Conservation (phyloP, 2,888 invertebrate genomes). For the Orthosia cruda region DNA sequence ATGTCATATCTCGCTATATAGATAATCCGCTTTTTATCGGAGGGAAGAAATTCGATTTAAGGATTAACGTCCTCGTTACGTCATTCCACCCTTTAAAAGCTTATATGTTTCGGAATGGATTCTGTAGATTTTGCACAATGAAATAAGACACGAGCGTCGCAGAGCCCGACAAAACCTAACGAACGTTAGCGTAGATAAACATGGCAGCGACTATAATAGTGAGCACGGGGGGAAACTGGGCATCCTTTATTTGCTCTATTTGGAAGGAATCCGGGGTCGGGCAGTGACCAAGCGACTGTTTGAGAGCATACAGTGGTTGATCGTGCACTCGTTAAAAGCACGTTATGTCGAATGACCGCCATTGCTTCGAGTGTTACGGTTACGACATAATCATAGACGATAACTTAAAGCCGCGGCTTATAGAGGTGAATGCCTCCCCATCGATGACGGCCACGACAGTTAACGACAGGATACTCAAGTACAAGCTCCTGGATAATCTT, state of each 20-base stretch:
- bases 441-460: slow-evolving; percentile 98
- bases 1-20: slow-evolving; percentile 98
- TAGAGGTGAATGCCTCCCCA: slow-evolving; percentile 92
- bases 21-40: slow-evolving; percentile 98
- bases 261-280: slow-evolving; percentile 97
- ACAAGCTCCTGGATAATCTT: slow-evolving; percentile 97
- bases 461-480: slow-evolving; percentile 97
- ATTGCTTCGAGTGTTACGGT: slow-evolving; percentile 94
- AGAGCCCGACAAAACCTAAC: slow-evolving; percentile 97
- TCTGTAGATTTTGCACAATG: slow-evolving; percentile 98
- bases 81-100: slow-evolving; percentile 98
- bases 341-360: no score
- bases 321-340: slow-evolving; percentile 94
- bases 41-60: slow-evolving; percentile 98
- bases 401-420: no score
- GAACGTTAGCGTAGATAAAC: slow-evolving; percentile 99
- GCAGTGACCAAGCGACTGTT: slow-evolving; percentile 97
- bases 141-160: slow-evolving; percentile 97
- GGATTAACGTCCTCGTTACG: slow-evolving; percentile 97
- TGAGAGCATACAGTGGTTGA: slow-evolving; percentile 96
- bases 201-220: slow-evolving; percentile 97
- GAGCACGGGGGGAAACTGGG: slow-evolving; percentile 98
- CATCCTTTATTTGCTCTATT: slow-evolving; percentile 96
- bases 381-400: slow-evolving; percentile 91
- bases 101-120: slow-evolving; percentile 97